Conservation (phyloP, 2,113 vertebrate species). For the Triplophysa rosa region DNA sequence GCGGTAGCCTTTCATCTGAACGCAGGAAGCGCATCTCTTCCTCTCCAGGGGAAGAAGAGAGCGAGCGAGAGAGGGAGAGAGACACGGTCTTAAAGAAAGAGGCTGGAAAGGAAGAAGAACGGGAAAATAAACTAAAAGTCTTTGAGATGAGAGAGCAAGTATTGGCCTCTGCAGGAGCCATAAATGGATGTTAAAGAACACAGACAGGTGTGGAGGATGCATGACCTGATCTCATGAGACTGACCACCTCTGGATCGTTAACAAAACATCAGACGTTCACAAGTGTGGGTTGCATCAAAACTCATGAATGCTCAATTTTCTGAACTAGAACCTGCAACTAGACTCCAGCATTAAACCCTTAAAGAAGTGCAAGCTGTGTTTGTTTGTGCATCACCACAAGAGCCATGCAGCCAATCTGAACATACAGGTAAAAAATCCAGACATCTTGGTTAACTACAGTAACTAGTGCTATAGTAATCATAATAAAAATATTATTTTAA, state of each 20-base stretch:
- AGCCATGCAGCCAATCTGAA: too few species aligned
- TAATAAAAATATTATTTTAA: too few species aligned
- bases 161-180: conserved; percentile 62
- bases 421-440: too few species aligned
- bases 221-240: conserved; percentile 27
- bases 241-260: not conserved
- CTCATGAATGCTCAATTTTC: not conserved
- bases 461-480: too few species aligned
- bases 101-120: conserved; percentile 65
- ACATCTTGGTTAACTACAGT: too few species aligned
- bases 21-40: conserved; percentile 70
- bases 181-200: conserved; percentile 49
- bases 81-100: conserved; percentile 35
- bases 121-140: conserved; percentile 68
- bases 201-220: conserved; percentile 46
- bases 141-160: conserved; percentile 60
- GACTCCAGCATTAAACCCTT: not conserved
- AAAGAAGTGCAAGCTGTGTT: not conserved
- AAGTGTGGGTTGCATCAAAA: conserved; percentile 5
- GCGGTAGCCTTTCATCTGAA: conserved; percentile 78
- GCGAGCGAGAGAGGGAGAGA: conserved; percentile 54
- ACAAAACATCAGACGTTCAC: not conserved
- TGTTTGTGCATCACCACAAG: not conserved
- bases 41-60: conserved; percentile 75
- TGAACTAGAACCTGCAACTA: not conserved